These are phyloP conservation scores for Lithobates pipiens DNA, from an alignment of 2,797 vertebrate species.

Conservation along the genomic window DNA sequence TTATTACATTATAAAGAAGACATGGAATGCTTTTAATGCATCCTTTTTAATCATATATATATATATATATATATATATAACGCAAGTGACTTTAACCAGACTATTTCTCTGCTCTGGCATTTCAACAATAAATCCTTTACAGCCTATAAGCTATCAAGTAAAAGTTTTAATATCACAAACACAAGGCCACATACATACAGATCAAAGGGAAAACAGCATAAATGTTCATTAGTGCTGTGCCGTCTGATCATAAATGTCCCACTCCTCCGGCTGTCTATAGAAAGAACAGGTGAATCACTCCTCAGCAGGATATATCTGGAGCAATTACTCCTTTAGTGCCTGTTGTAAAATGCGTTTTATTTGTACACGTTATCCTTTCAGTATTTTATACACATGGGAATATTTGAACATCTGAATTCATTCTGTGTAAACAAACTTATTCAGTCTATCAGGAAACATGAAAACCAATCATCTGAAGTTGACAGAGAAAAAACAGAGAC, in stretches of 20 bases:
- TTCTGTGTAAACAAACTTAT: constrained; percentile 27
- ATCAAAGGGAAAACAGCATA: neutral
- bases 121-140: neutral
- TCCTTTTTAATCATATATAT: neutral
- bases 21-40: neutral
- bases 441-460: constrained; percentile 40
- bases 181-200: neutral
- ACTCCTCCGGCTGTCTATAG: neutral
- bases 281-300: neutral
- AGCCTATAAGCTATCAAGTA: neutral
- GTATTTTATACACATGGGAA: constrained; percentile 28
- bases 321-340: neutral
- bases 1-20: neutral
- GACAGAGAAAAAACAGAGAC: constrained; percentile 37
- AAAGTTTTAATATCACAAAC: neutral
- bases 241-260: neutral
- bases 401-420: constrained; percentile 37
- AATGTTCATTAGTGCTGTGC: neutral
- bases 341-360: constrained; percentile 28
- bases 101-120: neutral
- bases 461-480: constrained; percentile 47
- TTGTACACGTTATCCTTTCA: constrained; percentile 13
- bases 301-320: neutral
- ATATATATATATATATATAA: neutral
- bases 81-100: neutral